Conservation (phyloP, 2,888 invertebrate species). For the Coelopa pilipes region DNA sequence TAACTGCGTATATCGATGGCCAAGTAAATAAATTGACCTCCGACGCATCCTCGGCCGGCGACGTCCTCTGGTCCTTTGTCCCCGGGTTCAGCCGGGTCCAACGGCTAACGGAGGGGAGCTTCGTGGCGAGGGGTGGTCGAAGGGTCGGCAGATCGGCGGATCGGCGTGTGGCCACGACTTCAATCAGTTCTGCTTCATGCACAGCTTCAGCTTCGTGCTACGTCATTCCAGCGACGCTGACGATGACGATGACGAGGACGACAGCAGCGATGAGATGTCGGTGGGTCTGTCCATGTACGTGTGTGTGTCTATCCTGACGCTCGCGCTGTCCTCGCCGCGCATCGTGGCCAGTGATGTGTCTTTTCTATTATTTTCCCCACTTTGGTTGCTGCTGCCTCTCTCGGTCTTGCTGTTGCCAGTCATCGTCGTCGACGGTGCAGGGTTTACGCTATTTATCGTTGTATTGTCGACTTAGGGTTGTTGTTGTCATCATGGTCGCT, state of each 20-base stretch:
- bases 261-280: too few relatives aligned
- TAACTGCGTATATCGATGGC: constrained; percentile 41
- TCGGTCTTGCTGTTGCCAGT: constrained; percentile 8
- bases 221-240: constrained; percentile 36
- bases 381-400: not conserved
- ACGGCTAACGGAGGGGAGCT: not conserved
- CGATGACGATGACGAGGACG: too few relatives aligned
- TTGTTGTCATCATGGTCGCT: not conserved
- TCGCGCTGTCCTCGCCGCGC: not conserved
- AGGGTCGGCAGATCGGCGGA: not conserved
- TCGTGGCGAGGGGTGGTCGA: not conserved
- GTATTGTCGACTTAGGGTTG: not conserved
- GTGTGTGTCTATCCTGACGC: not conserved
- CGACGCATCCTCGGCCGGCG: not conserved
- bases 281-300: too few relatives aligned
- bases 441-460: constrained; percentile 28
- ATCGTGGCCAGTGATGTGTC: not conserved
- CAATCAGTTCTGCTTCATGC: constrained; percentile 18
- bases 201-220: constrained; percentile 18
- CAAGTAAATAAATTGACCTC: constrained; percentile 34
- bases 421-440: constrained; percentile 14
- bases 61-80: constrained; percentile 1
- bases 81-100: not conserved
- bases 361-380: not conserved
- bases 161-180: not conserved